These are phyloP conservation scores for Ochropacha duplaris DNA, from an alignment of 2,888 invertebrate species.

Conservation along the genomic window DNA sequence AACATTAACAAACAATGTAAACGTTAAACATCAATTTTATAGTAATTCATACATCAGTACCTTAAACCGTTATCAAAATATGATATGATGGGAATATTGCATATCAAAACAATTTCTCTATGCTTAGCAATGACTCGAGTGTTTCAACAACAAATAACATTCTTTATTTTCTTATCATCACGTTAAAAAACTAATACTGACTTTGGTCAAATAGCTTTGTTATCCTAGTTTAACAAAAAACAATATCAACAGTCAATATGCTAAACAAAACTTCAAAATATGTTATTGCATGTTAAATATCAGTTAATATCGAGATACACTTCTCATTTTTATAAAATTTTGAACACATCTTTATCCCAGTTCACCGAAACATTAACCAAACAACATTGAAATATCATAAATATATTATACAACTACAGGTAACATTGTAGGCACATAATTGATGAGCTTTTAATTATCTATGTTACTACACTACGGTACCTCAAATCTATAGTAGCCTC, in stretches of 20 bases:
- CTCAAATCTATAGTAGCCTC: not conserved
- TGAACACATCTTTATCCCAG: constrained; percentile 77
- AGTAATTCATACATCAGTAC: constrained; percentile 65
- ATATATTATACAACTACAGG: constrained; percentile 76
- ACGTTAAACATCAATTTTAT: constrained; percentile 61
- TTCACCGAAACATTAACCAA: constrained; percentile 60
- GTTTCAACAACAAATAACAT: constrained; percentile 67
- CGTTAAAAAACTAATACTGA: constrained; percentile 81
- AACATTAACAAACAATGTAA: constrained; percentile 81
- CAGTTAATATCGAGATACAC: constrained; percentile 71
- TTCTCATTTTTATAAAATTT: constrained; percentile 61
- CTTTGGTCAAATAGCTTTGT: constrained; percentile 83
- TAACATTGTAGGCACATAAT: constrained; percentile 82
- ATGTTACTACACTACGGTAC: constrained; percentile 21
- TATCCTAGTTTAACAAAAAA: constrained; percentile 78
- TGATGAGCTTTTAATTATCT: constrained; percentile 73
- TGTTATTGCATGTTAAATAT: constrained; percentile 78
- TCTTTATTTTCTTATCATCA: constrained; percentile 59
- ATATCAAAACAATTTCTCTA: constrained; percentile 52
- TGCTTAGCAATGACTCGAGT: constrained; percentile 70
- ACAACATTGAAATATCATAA: constrained; percentile 56
- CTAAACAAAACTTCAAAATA: constrained; percentile 65
- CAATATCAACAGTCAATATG: constrained; percentile 79
- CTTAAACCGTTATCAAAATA: constrained; percentile 58
- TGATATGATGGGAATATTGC: constrained; percentile 76